phyloP scores from a whole-genome alignment of 2,888 invertebrate species.

The Cantharis nigra region DNA sequence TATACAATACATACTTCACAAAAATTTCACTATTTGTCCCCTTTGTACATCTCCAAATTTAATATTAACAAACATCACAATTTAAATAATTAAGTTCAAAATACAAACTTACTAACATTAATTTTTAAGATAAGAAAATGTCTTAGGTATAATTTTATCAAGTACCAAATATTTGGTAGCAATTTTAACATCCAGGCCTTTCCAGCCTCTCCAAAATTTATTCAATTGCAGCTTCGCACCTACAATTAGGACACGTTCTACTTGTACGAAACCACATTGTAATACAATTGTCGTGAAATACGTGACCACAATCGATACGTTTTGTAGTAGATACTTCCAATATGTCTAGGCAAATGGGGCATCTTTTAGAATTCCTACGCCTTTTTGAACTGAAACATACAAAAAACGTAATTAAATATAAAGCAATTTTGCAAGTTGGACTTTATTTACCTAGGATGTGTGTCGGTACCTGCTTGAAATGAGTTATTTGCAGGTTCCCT shows the following conservation, averaged over 20 bases:
- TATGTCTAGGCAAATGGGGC: conserved; percentile 30
- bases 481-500: background rate
- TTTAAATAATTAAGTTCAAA: background rate
- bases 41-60: background rate
- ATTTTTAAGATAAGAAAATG: background rate
- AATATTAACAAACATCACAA: background rate
- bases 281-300: conserved; percentile 32
- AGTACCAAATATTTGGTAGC: background rate
- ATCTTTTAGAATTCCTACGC: conserved; percentile 31
- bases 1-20: background rate
- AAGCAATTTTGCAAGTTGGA: background rate
- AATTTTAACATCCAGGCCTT: background rate
- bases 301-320: conserved; percentile 27
- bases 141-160: background rate
- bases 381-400: conserved; percentile 14
- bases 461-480: conserved; percentile 1
- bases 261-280: conserved; percentile 26
- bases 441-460: conserved; percentile 6
- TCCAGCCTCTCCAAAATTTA: background rate
- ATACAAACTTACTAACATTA: background rate
- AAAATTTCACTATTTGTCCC: background rate
- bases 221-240: conserved; percentile 4
- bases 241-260: conserved; percentile 27
- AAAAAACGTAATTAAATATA: background rate
- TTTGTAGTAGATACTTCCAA: conserved; percentile 21